phyloP scores from a whole-genome alignment of 1,140 invertebrate genomes.

The Pseudomyrmex concolor region DNA sequence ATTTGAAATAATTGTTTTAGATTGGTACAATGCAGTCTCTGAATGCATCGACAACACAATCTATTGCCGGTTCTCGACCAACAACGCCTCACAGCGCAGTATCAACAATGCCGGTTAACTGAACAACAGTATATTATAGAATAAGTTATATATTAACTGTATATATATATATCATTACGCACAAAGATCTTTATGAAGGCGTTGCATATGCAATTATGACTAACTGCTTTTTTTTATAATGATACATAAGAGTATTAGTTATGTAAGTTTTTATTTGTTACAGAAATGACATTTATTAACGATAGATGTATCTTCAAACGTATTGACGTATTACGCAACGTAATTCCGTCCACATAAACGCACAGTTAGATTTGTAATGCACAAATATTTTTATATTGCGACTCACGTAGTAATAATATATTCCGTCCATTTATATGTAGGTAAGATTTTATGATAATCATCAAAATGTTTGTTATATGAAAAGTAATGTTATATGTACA shows the following conservation, averaged over 20 bases:
- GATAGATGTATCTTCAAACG: neutral
- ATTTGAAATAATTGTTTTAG: slow-evolving; percentile 82
- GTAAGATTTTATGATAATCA: neutral
- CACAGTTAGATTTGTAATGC: slow-evolving; percentile 26
- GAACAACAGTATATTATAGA: slow-evolving; percentile 33
- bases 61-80: slow-evolving; percentile 92
- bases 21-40: slow-evolving; percentile 95
- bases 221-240: slow-evolving; percentile 6
- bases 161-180: neutral
- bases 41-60: slow-evolving; percentile 92
- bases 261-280: slow-evolving; percentile 18
- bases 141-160: no score
- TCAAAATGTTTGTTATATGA: slow-evolving; percentile 14
- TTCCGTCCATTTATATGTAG: slow-evolving; percentile 45
- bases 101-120: slow-evolving; percentile 91
- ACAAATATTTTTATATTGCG: neutral
- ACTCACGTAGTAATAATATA: neutral
- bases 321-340: neutral
- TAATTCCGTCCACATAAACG: slow-evolving; percentile 40
- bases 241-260: neutral
- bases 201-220: neutral
- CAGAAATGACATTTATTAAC: neutral
- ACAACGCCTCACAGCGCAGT: slow-evolving; percentile 95
- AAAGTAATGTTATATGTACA: slow-evolving; percentile 36
- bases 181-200: slow-evolving; percentile 20